Percentiles rank a stretch among this genome's conserved stretches.
Conservation (phyloP, 2,797 vertebrate genomes). For the Notolabrus celidotus region DNA sequence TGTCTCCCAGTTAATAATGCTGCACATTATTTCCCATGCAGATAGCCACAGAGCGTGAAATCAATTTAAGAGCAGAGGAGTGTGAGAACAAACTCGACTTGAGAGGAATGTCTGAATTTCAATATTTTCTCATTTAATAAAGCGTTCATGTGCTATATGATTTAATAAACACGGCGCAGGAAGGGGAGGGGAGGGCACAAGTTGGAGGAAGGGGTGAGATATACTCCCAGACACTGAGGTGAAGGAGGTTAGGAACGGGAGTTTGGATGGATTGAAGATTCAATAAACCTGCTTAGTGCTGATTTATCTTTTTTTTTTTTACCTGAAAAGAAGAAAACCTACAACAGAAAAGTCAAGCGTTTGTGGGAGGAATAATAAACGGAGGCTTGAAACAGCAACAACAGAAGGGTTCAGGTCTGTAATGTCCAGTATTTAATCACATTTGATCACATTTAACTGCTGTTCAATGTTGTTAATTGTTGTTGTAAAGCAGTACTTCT, state of each 20-base stretch:
- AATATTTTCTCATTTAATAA: slow-evolving; percentile 78
- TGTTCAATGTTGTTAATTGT: too few species aligned
- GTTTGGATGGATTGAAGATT: slow-evolving; percentile 7
- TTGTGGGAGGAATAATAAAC: too few species aligned
- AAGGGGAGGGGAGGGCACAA: slow-evolving; percentile 14
- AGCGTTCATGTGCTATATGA: slow-evolving; percentile 65
- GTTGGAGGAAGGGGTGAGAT: slow-evolving; percentile 16
- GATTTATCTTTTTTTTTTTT: background rate
- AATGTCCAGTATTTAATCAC: too few species aligned
- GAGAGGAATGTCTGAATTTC: slow-evolving; percentile 75
- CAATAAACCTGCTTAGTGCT: background rate
- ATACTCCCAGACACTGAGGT: slow-evolving; percentile 10
- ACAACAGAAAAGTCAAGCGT: too few species aligned
- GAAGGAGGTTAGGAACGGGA: background rate
- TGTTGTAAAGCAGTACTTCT: too few species aligned
- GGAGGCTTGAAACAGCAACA: too few species aligned
- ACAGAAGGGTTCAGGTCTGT: too few species aligned
- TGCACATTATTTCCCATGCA: slow-evolving; percentile 79
- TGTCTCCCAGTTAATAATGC: slow-evolving; percentile 75
- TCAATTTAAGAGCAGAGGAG: slow-evolving; percentile 79
- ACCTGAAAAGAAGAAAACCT: background rate
- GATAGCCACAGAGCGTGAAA: slow-evolving; percentile 80
- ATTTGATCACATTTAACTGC: too few species aligned
- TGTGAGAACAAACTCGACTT: slow-evolving; percentile 74
- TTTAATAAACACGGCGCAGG: slow-evolving; percentile 70